Conservation (phyloP, 2,797 vertebrate genomes). For the Emydoidea blandingii region DNA sequence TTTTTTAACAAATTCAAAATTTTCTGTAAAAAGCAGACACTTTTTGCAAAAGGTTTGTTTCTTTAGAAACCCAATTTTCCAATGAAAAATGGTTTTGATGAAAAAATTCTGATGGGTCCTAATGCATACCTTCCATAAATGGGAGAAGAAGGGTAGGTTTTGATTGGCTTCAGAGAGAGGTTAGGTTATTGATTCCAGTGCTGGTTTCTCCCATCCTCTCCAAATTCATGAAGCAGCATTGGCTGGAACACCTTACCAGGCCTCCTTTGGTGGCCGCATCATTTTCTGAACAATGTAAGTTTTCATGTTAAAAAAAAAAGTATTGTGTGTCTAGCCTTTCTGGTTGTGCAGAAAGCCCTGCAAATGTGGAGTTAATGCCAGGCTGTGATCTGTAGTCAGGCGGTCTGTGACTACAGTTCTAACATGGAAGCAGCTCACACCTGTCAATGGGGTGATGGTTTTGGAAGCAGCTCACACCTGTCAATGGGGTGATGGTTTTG, state of each 20-base stretch:
- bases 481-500: too few species aligned
- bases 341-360: background rate
- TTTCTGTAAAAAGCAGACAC: accelerated
- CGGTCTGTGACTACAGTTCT: too few species aligned
- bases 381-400: background rate
- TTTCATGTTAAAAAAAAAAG: background rate
- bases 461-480: too few species aligned
- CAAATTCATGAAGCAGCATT: background rate
- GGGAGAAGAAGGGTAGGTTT: background rate
- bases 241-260: background rate
- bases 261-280: background rate
- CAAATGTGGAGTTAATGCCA: background rate
- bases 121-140: background rate
- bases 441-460: too few species aligned
- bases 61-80: background rate
- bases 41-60: background rate
- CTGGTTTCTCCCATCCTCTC: background rate
- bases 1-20: background rate
- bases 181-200: background rate
- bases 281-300: background rate
- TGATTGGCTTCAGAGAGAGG: too few species aligned
- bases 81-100: background rate
- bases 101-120: background rate
- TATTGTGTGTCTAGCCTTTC: background rate
- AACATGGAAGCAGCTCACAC: too few species aligned